Evolutionary conservation across 30 jellyfish, hydroid and myxozoan species (phyloP), one percentile per base, ranked within the genome.

Genomic region (Turritopsis rubra): DNA sequence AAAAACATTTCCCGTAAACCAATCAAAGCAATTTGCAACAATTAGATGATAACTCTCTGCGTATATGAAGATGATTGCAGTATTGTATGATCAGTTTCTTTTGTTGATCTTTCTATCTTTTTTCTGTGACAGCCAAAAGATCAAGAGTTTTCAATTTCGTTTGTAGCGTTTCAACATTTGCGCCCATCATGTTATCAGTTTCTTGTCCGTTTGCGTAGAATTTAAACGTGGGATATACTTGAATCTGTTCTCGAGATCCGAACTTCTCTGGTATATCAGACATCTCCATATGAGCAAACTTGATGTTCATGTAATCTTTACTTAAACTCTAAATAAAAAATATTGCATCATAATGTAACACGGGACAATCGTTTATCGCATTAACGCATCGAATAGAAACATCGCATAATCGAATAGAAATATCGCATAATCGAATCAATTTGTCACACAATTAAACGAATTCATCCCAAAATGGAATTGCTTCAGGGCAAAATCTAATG

Each of bases 191-290:
- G 30, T 9, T 8, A 1, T 68, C 77, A 8, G 30, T 68, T 68
- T 68, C 77, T 68, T 68, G 28, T 1, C 30, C 77, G 77, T 68
- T 68, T 16, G 19, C 28, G 21, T 68, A 68, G 0, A 68, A 68
- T 22, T 68, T 68, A 19, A 68, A 68, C 9, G 77, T 68, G 77
- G 77, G 77, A 68, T 7, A 68, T 23, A 22, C 77, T 23, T 68
- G 28, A 22, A 68, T 68, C 19, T 68, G 9, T 0, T 68, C 77
- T 1, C 30, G 28, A 23, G 19, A 16, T 1, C 77, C 77, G 8
- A 68, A 68, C 4, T 68, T 68, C 17, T 68, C 77, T 68, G 28
- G 28, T 41, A 41, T 41, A 68, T 19, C 16, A 1, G 77, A n/a
- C 77, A 68, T 68, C 30, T 68, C 77, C 30, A 68, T 68, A 16